phyloP scores from a whole-genome alignment of 2,113 vertebrate species.

The Eurypyga helias region DNA sequence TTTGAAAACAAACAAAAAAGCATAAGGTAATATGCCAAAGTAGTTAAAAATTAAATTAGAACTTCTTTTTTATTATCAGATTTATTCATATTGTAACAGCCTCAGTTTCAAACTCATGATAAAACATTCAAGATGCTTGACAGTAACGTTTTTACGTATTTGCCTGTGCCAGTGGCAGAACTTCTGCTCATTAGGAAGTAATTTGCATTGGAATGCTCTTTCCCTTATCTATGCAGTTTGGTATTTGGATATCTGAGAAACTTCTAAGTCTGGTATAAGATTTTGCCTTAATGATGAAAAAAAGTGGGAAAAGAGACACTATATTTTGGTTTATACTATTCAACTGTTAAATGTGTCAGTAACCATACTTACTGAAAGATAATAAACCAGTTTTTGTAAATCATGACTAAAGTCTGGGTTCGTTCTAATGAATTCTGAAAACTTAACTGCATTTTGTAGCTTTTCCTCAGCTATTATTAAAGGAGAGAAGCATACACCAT shows the following conservation, averaged over 20 bases:
- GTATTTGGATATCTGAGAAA: neutral
- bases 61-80: neutral
- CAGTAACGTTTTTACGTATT: neutral
- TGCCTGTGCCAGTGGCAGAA: neutral
- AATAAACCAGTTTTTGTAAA: neutral
- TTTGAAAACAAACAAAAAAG: rapidly evolving
- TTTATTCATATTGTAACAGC: neutral
- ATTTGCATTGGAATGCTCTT: neutral
- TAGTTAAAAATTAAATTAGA: neutral
- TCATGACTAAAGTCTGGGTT: neutral
- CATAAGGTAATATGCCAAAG: neutral
- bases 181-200: neutral
- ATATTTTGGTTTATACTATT: neutral
- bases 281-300: neutral
- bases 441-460: neutral
- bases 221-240: neutral
- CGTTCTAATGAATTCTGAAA: neutral
- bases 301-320: neutral
- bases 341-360: neutral
- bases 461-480: neutral
- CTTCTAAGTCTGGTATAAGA: neutral
- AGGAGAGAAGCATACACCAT: neutral
- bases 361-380: neutral
- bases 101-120: neutral
- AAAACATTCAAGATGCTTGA: neutral